Base-by-base conservation (phyloP, 1,140 invertebrate species). In the Zeugodacus cucurbitae region DNA sequence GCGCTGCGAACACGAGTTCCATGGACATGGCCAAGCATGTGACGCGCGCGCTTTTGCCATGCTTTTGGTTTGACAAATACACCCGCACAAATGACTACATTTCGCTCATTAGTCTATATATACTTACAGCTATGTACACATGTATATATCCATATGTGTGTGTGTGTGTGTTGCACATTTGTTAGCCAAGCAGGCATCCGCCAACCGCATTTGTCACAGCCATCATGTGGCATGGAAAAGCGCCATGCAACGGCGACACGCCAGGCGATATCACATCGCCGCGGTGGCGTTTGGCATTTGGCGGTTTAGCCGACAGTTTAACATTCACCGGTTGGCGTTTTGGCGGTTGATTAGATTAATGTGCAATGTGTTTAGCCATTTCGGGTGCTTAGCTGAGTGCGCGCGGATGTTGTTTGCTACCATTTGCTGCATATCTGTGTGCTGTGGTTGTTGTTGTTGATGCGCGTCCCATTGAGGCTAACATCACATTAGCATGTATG, bases 321-420 rank as follows among this genome's bases (percentile, higher is more conserved):
- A 29, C 26, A 48, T 82, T 82, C 26, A 54, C 74, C 74, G 74
- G 44, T 82, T 82, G 41, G 37, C 74, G 26, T 82, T 82, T 78
- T 82, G 74, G 74, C 74, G 74, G 37, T 82, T 82, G 74, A 82
- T 82, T 82, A 82, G 74, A 82, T 82, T 82, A 82, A 82, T 82
- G 74, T 82, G 74, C 41, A 48, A 48, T 82, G 37, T 82, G 37
- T 54, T 74, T 74, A 74, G 70, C 22, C 29, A 29, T n/a, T 74
- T 37, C 41, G 70, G 70, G 37, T 74, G 70, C 67, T 10, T 41
- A 41, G 67, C 29, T 37, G 67, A 34, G 32, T 3, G 64, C 64
- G 64, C 64, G 64, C 17, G 70, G 20, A 22, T 74, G 37, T 67
- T 74, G n/a, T n/a, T n/a, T n/a, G 70, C 32, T 44, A 34, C 37